Conservation (phyloP, 2,797 vertebrate species). For the Okamejei kenojei region DNA sequence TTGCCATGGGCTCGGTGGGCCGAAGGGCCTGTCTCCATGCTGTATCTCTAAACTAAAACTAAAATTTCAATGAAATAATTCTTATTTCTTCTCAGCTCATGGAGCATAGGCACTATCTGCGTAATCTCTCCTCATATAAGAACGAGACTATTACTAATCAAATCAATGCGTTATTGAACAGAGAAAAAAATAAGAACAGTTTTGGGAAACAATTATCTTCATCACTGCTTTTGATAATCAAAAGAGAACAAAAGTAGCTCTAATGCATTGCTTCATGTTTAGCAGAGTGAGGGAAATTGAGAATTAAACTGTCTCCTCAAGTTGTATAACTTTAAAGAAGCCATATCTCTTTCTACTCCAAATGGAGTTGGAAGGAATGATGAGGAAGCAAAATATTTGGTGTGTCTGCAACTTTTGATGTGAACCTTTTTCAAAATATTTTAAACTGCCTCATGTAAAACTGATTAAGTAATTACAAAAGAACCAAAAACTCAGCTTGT, state of each 20-base stretch:
- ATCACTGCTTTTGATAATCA: neutral
- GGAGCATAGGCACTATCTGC: neutral
- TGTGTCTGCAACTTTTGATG: neutral
- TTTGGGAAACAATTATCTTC: neutral
- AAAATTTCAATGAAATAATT: too few species aligned
- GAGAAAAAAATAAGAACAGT: neutral
- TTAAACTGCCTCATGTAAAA: neutral
- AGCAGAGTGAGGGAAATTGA: neutral
- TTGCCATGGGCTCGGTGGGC: too few species aligned
- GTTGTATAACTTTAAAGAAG: neutral
- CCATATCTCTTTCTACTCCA: neutral
- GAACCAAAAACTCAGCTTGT: constrained; percentile 15
- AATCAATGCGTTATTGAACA: neutral
- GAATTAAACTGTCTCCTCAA: neutral
- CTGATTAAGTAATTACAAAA: constrained; percentile 26
- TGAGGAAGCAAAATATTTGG: neutral
- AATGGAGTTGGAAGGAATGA: neutral
- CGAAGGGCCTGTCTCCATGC: too few species aligned
- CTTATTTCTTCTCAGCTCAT: too few species aligned
- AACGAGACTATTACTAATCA: neutral
- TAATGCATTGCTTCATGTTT: neutral
- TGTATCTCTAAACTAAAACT: too few species aligned
- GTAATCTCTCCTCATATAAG: neutral
- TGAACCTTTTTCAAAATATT: neutral
- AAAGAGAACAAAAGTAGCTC: neutral